Conservation (phyloP, 2,888 invertebrate genomes). For the Megamerina dolium region DNA sequence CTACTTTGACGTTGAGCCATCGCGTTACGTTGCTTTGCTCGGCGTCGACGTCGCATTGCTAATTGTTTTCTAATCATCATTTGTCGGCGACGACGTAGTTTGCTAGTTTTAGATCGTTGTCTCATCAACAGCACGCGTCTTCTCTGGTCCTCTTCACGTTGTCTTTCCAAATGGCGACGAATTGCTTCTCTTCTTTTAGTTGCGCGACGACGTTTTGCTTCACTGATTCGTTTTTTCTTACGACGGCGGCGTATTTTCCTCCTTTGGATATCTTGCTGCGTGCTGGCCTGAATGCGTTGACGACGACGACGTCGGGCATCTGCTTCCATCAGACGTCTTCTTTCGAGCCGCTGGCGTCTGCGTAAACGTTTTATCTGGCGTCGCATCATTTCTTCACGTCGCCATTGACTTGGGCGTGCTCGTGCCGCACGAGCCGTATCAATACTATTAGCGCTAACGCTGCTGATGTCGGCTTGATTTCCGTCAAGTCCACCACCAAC, state of each 20-base stretch:
- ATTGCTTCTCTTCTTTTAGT: background rate
- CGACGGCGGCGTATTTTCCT: slow-evolving; percentile 2
- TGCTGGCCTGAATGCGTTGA: background rate
- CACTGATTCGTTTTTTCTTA: background rate
- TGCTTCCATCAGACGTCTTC: slow-evolving; percentile 12
- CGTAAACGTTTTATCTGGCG: slow-evolving; percentile 18
- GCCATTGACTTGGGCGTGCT: slow-evolving; percentile 18
- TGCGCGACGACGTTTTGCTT: background rate
- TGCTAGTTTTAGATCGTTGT: too few species aligned
- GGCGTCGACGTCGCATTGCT: background rate
- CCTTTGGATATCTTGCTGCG: background rate
- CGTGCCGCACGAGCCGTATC: slow-evolving; percentile 14
- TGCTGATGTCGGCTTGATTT: too few species aligned
- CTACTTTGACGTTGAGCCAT: background rate
- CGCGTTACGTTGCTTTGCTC: background rate
- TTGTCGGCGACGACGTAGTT: background rate
- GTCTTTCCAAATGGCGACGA: too few species aligned
- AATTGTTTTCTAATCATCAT: background rate
- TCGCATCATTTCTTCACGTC: slow-evolving; percentile 11
- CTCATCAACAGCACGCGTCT: too few species aligned
- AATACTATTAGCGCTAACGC: too few species aligned
- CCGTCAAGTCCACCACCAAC: too few species aligned
- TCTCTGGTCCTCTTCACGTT: too few species aligned
- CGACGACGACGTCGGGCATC: slow-evolving; percentile 3
- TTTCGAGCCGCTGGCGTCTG: slow-evolving; percentile 22